Percentiles rank a stretch among this genome's conserved stretches.
phyloP scores from a whole-genome alignment of 2,888 invertebrate species.

The Pharmacophagus antenor region DNA sequence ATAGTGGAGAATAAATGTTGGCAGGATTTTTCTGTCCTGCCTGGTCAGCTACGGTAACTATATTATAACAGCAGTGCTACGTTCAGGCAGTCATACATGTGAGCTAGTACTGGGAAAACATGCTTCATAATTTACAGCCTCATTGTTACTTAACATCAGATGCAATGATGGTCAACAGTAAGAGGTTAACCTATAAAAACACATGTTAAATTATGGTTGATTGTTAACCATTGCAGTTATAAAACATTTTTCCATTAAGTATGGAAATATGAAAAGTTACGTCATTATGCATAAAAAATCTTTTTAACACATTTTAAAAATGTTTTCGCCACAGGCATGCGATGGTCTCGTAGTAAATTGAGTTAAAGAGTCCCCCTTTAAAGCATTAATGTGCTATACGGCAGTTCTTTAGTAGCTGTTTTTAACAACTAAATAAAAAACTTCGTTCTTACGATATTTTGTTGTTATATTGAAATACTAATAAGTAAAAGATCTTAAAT shows the following conservation, averaged over 20 bases:
- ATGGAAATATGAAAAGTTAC: not conserved
- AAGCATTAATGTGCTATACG: not conserved
- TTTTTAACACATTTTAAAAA: conserved; percentile 3
- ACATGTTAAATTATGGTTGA: too few relatives aligned
- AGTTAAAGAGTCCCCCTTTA: not conserved
- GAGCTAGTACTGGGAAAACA: too few relatives aligned
- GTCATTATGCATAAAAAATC: not conserved
- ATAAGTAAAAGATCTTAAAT: too few relatives aligned
- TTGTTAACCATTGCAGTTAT: too few relatives aligned
- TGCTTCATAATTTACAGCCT: not conserved
- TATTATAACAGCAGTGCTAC: too few relatives aligned
- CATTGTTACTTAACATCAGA: not conserved
- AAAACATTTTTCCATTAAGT: too few relatives aligned
- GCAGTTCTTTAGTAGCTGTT: not conserved
- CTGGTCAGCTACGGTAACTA: too few relatives aligned
- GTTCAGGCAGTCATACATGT: too few relatives aligned
- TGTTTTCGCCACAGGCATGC: not conserved
- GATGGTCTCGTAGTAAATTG: not conserved
- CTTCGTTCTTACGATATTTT: too few relatives aligned
- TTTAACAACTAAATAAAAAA: not conserved
- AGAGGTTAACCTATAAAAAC: not conserved
- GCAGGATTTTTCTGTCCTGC: too few relatives aligned
- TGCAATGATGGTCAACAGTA: not conserved
- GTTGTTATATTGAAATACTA: too few relatives aligned
- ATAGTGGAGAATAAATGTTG: too few relatives aligned